These are phyloP conservation scores for Melinopterus prodromus DNA, from an alignment of 2,888 invertebrate genomes.

Conservation along the genomic window DNA sequence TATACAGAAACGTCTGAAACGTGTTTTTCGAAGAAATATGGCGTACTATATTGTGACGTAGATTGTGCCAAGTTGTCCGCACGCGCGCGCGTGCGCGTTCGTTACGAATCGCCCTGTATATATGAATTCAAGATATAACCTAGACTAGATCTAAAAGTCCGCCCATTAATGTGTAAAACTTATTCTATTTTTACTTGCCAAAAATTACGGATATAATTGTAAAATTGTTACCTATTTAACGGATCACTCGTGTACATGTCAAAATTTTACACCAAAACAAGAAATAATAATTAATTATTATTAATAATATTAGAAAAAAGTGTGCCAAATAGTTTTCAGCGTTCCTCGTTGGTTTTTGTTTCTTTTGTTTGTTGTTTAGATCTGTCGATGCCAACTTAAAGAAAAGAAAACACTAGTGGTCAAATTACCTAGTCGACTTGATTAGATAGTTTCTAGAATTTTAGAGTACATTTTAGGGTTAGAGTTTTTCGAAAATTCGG, in stretches of 20 bases:
- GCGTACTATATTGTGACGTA: neutral
- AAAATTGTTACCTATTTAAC: neutral
- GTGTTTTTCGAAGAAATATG: neutral
- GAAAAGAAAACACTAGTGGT: neutral
- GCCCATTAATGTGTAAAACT: constrained; percentile 4
- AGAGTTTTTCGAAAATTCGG: neutral
- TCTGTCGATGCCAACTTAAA: neutral
- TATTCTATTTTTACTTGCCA: neutral
- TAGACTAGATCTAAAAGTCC: constrained; percentile 4
- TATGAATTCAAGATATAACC: neutral
- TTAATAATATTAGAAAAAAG: too few relatives aligned
- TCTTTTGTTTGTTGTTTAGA: neutral
- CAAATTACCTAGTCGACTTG: neutral
- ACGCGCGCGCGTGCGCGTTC: neutral
- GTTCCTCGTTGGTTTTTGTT: neutral
- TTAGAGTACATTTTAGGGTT: neutral
- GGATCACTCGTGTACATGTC: neutral
- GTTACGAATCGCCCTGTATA: neutral
- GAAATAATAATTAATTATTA: neutral
- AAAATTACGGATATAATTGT: neutral
- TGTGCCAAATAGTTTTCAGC: neutral
- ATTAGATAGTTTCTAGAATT: neutral
- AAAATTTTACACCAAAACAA: neutral
- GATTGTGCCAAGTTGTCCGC: neutral
- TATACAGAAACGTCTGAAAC: neutral